Conservation (phyloP, 2,797 vertebrate species). For the Diplodus sargus region DNA sequence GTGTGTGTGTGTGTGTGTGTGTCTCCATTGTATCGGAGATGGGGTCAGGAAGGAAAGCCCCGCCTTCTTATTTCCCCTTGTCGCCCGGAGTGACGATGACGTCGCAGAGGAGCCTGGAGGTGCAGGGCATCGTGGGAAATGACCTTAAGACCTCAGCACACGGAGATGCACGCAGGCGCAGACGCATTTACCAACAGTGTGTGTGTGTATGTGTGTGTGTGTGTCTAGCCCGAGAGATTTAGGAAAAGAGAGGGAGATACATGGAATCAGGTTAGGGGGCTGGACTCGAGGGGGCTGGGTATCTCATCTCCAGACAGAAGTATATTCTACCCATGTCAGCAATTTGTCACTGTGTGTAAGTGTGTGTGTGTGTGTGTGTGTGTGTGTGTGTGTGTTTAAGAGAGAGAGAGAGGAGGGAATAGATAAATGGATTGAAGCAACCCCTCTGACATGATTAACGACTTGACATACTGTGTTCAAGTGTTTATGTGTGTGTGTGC, state of each 20-base stretch:
- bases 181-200: neutral
- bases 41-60: conserved; percentile 82
- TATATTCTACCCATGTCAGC: conserved; percentile 59
- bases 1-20: neutral
- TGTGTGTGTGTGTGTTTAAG: conserved; percentile 12
- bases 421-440: conserved; percentile 42
- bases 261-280: conserved; percentile 42
- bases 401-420: neutral
- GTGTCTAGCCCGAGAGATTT: neutral
- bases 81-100: conserved; percentile 67
- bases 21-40: conserved; percentile 80
- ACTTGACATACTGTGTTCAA: conserved; percentile 15
- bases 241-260: conserved; percentile 14
- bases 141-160: conserved; percentile 52
- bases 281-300: conserved; percentile 40
- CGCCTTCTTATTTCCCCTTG: conserved; percentile 72
- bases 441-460: conserved; percentile 63
- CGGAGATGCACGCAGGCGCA: conserved; percentile 6
- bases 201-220: neutral
- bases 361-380: conserved; percentile 9
- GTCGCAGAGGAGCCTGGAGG: conserved; percentile 55
- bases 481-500: conserved; percentile 13
- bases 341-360: conserved; percentile 38
- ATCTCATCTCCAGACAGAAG: conserved; percentile 46
- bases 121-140: conserved; percentile 78